phyloP scores from a whole-genome alignment of 2,113 vertebrate species.

The Myanophis thanlyinensis region DNA sequence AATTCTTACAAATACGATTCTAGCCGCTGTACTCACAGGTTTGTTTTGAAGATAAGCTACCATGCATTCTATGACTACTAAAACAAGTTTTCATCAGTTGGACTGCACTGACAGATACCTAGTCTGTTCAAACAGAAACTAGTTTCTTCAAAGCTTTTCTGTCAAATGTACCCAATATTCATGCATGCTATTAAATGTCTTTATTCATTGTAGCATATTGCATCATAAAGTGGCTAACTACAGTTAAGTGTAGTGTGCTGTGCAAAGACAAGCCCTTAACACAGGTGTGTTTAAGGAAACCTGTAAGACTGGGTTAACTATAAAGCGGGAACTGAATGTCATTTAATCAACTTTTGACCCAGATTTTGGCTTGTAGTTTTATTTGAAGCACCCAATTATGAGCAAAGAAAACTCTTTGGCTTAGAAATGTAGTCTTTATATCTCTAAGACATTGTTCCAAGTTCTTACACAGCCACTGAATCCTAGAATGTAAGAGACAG shows the following conservation, averaged over 20 bases:
- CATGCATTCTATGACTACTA: not conserved
- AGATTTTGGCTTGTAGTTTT: not conserved
- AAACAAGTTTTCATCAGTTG: not conserved
- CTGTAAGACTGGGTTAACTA: not conserved
- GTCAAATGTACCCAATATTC: not conserved
- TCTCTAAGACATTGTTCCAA: not conserved
- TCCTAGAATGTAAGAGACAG: not conserved
- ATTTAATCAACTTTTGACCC: not conserved
- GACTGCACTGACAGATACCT: not conserved
- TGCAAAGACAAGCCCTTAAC: not conserved
- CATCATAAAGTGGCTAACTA: not conserved
- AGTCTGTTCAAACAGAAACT: not conserved
- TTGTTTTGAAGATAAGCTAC: not conserved
- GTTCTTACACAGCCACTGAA: not conserved
- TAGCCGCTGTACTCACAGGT: too few relatives aligned
- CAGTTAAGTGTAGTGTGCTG: not conserved
- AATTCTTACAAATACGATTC: too few relatives aligned
- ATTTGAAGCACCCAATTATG: not conserved
- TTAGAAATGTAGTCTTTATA: not conserved
- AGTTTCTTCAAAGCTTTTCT: not conserved
- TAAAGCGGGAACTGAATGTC: not conserved
- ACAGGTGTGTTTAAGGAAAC: not conserved
- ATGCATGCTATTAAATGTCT: not conserved
- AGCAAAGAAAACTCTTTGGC: not conserved
- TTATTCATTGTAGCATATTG: not conserved